These are phyloP conservation scores for Drosophila ohnishii DNA, from an alignment of 1,140 invertebrate genomes.

Conservation along the genomic window DNA sequence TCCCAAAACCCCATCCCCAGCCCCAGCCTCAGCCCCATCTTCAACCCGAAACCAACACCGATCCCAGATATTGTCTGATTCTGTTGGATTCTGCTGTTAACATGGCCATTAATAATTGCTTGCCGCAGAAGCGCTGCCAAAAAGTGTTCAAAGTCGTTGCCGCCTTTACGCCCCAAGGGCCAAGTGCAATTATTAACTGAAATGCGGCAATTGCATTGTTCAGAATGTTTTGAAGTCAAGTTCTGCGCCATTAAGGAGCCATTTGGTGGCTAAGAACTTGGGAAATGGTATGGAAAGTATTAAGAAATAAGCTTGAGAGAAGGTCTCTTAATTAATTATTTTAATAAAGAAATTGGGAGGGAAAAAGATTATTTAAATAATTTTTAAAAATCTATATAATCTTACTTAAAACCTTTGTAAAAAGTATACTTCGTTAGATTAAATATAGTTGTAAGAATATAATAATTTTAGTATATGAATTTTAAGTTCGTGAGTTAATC, in stretches of 20 bases:
- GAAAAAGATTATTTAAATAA: too few relatives aligned
- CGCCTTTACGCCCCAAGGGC: constrained; percentile 8
- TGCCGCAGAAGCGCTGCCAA: constrained; percentile 7
- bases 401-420: too few relatives aligned
- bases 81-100: constrained; percentile 19
- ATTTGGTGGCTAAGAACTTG: neutral
- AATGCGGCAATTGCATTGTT: constrained; percentile 27
- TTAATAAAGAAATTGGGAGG: too few relatives aligned
- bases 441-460: too few relatives aligned
- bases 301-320: neutral
- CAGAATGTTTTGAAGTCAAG: neutral
- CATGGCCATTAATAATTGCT: constrained; percentile 38
- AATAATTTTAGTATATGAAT: too few relatives aligned
- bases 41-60: neutral
- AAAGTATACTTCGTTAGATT: too few relatives aligned
- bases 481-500: neutral
- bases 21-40: neutral
- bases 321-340: neutral
- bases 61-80: neutral
- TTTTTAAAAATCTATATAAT: too few relatives aligned
- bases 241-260: neutral
- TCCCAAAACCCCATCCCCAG: neutral
- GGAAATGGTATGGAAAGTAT: neutral
- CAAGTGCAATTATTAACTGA: constrained; percentile 32
- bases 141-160: constrained; percentile 24